Conservation (phyloP, 2,888 invertebrate genomes). For the Elysia crispata region DNA sequence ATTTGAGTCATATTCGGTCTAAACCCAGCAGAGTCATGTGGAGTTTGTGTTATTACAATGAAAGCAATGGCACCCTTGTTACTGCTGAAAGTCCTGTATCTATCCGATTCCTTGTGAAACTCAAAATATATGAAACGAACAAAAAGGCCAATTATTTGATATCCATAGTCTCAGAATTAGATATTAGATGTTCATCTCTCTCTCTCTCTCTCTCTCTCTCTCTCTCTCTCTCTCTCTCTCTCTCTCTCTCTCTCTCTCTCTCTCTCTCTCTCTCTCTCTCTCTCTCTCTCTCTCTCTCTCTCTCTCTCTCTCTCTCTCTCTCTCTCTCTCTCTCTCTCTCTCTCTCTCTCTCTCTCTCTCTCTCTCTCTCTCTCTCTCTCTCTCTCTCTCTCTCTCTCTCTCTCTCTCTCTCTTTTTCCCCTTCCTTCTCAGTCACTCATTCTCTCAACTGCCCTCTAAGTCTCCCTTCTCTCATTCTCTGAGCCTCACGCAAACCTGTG, state of each 20-base stretch:
- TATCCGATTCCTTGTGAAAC: too few species aligned
- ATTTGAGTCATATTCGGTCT: too few species aligned
- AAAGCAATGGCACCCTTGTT: too few species aligned
- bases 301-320: neutral
- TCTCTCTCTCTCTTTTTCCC: neutral
- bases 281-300: neutral
- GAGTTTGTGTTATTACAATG: too few species aligned
- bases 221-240: neutral
- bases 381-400: conserved; percentile 16
- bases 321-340: neutral
- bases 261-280: neutral
- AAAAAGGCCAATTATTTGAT: too few species aligned
- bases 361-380: conserved; percentile 16
- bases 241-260: neutral
- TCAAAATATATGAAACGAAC: too few species aligned
- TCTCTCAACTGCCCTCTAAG: neutral
- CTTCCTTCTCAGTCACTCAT: neutral
- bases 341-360: conserved; percentile 9
- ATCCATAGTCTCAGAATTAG: too few species aligned
- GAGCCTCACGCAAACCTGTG: too few species aligned
- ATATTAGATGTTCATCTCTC: too few species aligned
- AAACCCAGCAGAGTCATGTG: too few species aligned
- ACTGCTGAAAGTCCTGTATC: too few species aligned
- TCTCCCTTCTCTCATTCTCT: conserved; percentile 37
- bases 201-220: conserved; percentile 1